Base-by-base conservation (phyloP, 2,113 vertebrate genomes). In the Otus sunia region DNA sequence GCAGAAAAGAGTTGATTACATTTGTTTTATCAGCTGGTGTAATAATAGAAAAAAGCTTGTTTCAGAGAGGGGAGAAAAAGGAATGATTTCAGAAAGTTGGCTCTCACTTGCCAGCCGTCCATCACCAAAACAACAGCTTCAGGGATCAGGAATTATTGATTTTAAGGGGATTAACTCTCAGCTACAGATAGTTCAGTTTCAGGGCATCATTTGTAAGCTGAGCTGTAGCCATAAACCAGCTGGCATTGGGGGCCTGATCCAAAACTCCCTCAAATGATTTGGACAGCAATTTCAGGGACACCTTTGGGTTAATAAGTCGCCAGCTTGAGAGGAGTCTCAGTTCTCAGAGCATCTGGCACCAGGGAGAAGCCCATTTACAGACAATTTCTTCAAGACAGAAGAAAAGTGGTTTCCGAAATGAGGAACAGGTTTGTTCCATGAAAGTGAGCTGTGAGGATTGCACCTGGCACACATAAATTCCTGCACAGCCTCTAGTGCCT, bases 1-100 rank as follows among this genome's bases (percentile, higher is more conserved):
- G 94, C 92, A 97, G 97, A 97, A 97, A 96, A 92, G 94, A 94
- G 88, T 93, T 97, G 96, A 97, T 97, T 97, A 95, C 94, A 90
- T 86, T 97, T 97, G 89, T 97, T 96, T 86, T 94, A 88, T 97
- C 93, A 96, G 81, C 89, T 97, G 87, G 78, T 80, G 22, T 53
- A 92, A 96, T 94, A 96, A 94, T 93, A 90, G 89, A 77, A 85
- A 72, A 73, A 66, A 29, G 25, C 91, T 95, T 68, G 34, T 82
- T 79, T 93, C 36, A 21, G 87, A 93, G 74, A 87, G 18, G 45
- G 74, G 25, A 84, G 91, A 3, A 50, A 91, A 94, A 91, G 30
- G 78, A 37, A 87, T 3, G 4, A 20, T 90, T 94, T 95, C 49
- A 39, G 56, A 91, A 96, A 94, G 60, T 92, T 96, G n/a, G 72